Conservation (phyloP, 1,140 invertebrate species). For the Palaemon carinicauda region DNA sequence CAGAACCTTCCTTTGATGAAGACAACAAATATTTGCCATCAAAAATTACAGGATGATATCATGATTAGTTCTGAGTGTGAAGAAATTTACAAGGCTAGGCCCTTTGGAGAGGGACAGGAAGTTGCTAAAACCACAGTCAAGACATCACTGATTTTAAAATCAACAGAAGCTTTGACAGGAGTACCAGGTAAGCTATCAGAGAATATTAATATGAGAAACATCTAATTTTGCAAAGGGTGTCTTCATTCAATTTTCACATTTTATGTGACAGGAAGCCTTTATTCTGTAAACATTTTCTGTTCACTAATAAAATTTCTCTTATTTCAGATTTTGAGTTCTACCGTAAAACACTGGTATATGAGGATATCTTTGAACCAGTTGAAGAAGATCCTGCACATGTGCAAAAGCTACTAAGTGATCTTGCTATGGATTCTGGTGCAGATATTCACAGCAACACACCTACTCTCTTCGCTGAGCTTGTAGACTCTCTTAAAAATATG, state of each 20-base stretch:
- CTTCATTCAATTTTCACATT: too few species aligned
- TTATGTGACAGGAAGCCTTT: too few species aligned
- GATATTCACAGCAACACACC: constrained; percentile 66
- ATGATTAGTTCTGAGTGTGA: constrained; percentile 74
- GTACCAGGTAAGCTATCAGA: neutral
- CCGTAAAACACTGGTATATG: constrained; percentile 52
- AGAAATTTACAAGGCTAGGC: constrained; percentile 79
- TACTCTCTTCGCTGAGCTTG: constrained; percentile 63
- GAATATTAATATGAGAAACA: neutral
- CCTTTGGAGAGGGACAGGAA: constrained; percentile 75
- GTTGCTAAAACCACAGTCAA: constrained; percentile 75
- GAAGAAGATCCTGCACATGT: neutral
- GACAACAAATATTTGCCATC: constrained; percentile 74
- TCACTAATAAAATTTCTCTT: neutral
- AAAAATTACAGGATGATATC: constrained; percentile 75
- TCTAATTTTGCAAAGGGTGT: neutral
- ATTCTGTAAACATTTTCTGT: too few species aligned
- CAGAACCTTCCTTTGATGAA: constrained; percentile 65
- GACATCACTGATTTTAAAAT: constrained; percentile 51
- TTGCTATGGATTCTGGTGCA: constrained; percentile 67
- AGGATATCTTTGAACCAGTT: constrained; percentile 50
- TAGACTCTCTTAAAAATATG: constrained; percentile 60
- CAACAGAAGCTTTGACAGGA: neutral
- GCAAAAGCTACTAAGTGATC: neutral
- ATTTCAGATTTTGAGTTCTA: constrained; percentile 4